Percentiles rank a stretch among this genome's conserved stretches.
Conservation (phyloP, 2,113 vertebrate species). For the Anolis sagrei region DNA sequence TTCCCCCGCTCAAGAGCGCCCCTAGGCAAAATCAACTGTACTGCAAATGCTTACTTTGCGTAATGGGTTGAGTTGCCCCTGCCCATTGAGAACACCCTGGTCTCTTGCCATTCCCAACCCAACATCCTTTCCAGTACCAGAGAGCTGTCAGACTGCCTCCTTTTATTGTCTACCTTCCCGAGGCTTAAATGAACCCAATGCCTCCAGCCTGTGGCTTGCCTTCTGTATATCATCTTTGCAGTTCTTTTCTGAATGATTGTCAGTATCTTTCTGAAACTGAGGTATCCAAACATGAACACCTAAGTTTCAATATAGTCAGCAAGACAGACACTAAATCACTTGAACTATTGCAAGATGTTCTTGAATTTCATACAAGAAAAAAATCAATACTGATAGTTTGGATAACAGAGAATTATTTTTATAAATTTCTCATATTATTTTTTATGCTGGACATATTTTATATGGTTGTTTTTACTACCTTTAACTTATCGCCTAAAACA, state of each 20-base stretch:
- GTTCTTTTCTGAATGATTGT: constrained; percentile 5
- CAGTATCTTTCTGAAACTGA: constrained; percentile 10
- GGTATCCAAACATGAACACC: background rate
- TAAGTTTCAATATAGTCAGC: background rate
- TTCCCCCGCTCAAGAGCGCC: too few species aligned
- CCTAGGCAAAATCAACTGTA: too few species aligned
- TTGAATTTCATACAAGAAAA: background rate
- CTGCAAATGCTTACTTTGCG: too few species aligned
- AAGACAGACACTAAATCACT: background rate
- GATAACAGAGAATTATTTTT: background rate
- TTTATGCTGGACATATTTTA: background rate
- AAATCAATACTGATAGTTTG: background rate
- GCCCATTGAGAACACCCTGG: background rate
- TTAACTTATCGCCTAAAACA: background rate
- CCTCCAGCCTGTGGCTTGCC: background rate
- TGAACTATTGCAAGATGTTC: background rate
- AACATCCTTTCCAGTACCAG: background rate
- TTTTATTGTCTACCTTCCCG: constrained; percentile 19
- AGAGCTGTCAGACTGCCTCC: constrained; percentile 9
- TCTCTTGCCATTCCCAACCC: background rate
- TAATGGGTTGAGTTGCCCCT: too few species aligned
- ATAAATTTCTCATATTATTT: background rate
- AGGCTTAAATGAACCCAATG: background rate
- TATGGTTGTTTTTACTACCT: background rate
- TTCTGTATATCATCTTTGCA: background rate